phyloP scores from a whole-genome alignment of 2,113 vertebrate species.

The Onychostoma macrolepis region DNA sequence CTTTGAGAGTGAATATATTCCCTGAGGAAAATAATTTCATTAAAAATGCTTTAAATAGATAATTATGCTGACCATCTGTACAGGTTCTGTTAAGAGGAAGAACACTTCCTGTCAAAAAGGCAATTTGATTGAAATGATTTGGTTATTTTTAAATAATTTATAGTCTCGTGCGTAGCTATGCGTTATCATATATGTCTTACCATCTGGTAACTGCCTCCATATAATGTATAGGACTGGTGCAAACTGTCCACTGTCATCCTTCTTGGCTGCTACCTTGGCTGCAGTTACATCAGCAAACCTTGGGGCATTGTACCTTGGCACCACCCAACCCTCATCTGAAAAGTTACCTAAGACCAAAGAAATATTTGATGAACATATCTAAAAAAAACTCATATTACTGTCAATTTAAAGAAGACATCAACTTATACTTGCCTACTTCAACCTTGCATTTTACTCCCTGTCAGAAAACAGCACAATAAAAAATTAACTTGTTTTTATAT shows the following conservation, averaged over 20 bases:
- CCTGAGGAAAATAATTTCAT: constrained; percentile 53
- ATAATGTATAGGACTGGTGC: constrained; percentile 61
- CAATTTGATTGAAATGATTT: not conserved
- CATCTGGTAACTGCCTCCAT: constrained; percentile 58
- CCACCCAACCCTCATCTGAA: constrained; percentile 39
- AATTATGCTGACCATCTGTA: not conserved
- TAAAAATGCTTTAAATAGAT: not conserved
- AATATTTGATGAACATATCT: not conserved
- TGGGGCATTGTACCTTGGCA: not conserved
- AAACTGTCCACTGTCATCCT: constrained; percentile 44
- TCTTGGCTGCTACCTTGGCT: not conserved
- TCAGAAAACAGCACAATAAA: not conserved
- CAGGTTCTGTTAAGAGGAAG: not conserved
- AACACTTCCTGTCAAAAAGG: not conserved
- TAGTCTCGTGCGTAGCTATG: no score
- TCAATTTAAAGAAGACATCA: not conserved
- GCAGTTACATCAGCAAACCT: not conserved
- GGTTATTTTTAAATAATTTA: not conserved
- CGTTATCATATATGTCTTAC: constrained; percentile 52
- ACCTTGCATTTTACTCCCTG: constrained; percentile 59
- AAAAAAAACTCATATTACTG: not conserved
- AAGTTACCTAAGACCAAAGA: constrained; percentile 64
- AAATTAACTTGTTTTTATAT: not conserved
- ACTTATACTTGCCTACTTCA: constrained; percentile 64
- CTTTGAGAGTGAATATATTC: not conserved